Base-by-base conservation (phyloP, 2,797 vertebrate species). In the Notoglanidium macrostoma region DNA sequence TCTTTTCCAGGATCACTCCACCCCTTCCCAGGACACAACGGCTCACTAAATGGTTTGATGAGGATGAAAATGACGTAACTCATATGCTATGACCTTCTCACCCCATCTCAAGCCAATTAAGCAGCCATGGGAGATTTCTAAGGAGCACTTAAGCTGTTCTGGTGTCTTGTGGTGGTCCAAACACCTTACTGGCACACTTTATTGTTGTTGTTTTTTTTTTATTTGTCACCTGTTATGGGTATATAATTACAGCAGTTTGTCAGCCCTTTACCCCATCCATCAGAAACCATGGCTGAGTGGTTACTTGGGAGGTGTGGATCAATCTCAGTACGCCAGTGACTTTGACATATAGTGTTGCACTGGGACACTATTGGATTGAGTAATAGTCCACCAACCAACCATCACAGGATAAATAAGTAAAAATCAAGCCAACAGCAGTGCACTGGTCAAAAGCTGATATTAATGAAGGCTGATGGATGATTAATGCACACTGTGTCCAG, bases 321-420 rank as follows among this genome's bases (percentile, higher is more conserved):
- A 61, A 44, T 80, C 55, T 61, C 76, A 5, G 17, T 57, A 35
- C n/a, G 32, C 76, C 76, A 79, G n/a, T 35, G 76, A 78, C 51
- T 78, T 77, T 77, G 74, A 55, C 7, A 9, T 32, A 54, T 55
- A 77, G 51, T 35, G 76, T 17, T n/a, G 46, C 2, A 5, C 23
- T 51, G 26, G 46, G 51, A 51, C 8, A 21, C 51, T 55, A 4
- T 29, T 19, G 35, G 51, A 17, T 21, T 78, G n/a, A 35, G 76
- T 21, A 32, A 5, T 78, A 55, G 15, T 23, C 51, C 29, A 10
- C 17, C 9, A 35, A 23, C 3, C 29, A 55, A 21, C 15, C n/a
- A 12, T 19, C 57, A 55, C 76, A 57, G 1, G 1, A 32, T 29
- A 5, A 32, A 55, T 21, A 55, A 55, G 9, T 55, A 78, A 32